Base-by-base conservation (phyloP, 2,797 vertebrate genomes). In the Euthynnus affinis region DNA sequence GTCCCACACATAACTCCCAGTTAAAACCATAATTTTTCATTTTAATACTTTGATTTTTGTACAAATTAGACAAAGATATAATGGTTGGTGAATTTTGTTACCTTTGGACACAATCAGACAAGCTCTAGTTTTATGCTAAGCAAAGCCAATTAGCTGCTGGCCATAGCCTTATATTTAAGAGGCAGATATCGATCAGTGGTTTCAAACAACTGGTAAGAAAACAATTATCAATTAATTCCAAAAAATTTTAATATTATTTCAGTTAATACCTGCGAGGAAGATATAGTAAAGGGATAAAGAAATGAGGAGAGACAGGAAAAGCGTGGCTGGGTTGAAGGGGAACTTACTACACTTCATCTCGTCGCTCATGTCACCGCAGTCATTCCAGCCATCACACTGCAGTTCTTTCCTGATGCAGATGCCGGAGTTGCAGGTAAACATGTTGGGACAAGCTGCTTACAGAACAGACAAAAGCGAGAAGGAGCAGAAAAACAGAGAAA, bases 301-400 rank as follows among this genome's bases (percentile, higher is more conserved):
- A 71, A 60, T 42, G 14, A 32, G 27, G 46, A 58, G 63, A 69
- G 7, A 53, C 13, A 18, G n/a, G 3, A 52, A 20, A 68, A 14
- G 70, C 27, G 1, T 12, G 29, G 7, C 5, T 56, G 9, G 62
- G 55, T 71, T 32, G 12, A 46, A 37, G 49, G 55, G 18, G 7
- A 55, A 93, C 95, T 94, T 89, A 96, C 96, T 1, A 82, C 96
- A 96, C 1, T 92, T 53, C 18, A 17, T 83, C 79, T 96, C 96
- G 29, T 96, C 96, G 22, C 95, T 96, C 94, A 95, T 92, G 65
- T 96, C 96, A 0, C 94, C 94, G 17, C 96, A 96, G 87, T 96
- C 95, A 9, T 96, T 96, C 96, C 96, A 96, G 72, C 95, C 95
- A 10, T 96, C 96, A 73, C 96, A 96, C 6, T 78, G n/a, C 27